Evolutionary conservation across 2,113 vertebrate species (phyloP), one percentile per base, ranked within the genome.

Genomic region (Melospiza georgiana): DNA sequence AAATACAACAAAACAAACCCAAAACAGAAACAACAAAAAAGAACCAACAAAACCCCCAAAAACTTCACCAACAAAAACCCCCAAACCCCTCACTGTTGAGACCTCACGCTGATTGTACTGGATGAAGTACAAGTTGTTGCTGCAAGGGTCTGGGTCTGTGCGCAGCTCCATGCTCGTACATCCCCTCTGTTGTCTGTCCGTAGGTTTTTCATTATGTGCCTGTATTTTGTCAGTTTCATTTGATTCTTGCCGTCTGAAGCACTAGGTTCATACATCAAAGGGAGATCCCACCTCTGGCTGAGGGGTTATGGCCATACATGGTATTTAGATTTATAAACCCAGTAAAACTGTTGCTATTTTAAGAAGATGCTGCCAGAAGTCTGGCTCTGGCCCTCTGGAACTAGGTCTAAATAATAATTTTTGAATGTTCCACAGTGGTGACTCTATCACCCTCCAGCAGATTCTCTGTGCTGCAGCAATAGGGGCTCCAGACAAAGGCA

Each of bases 331-430:
- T 83, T 86, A 96, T 88, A 95, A 93, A 94, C 51, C 0, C 0
- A 39, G 55, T 74, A 77, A 91, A 96, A 75, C 55, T 55, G 78
- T 69, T 90, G 81, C 90, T 97, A 96, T 97, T 97, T 97, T 97
- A 93, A 95, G 95, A 59, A 74, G 55, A 75, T 77, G 61, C 79
- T 95, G 75, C 82, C 72, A 77, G 31, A 94, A 94, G 48, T 66
- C 79, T 92, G 90, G 57, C 82, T 91, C 85, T 86, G 48, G 62
- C 63, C 55, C 39, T 90, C 35, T 3, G 10, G 55, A 83, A 20
- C 39, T 39, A 41, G 24, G 28, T 63, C 55, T 88, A 88, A 94
- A 90, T 88, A 93, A 80, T 71, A 2, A 39, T 74, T 94, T 94
- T 93, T 57, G 51, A 59, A 67, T 74, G 61, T 81, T 81, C 68